Percentiles rank a stretch among this genome's conserved stretches.
Conservation (phyloP, 2,888 invertebrate genomes). For the Latrodectus elegans region DNA sequence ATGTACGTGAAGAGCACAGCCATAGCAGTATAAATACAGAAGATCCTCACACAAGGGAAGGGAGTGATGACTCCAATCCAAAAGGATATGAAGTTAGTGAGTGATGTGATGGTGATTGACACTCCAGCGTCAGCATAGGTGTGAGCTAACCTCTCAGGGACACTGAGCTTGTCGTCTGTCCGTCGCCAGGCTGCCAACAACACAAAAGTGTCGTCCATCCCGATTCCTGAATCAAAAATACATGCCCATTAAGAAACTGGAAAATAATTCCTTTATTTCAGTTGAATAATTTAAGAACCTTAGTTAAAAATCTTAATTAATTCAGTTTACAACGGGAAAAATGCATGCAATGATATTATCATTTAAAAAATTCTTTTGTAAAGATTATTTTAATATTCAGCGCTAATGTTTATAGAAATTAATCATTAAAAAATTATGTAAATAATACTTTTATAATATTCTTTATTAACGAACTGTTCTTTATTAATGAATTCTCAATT, state of each 20-base stretch:
- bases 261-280: too few species aligned
- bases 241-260: background rate
- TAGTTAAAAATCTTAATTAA: too few species aligned
- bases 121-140: constrained; percentile 95
- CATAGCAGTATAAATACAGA: constrained; percentile 95
- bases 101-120: constrained; percentile 94
- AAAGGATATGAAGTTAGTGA: constrained; percentile 82
- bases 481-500: too few species aligned
- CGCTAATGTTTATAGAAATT: too few species aligned
- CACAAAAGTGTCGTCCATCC: constrained; percentile 96
- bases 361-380: too few species aligned
- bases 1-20: constrained; percentile 91
- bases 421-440: too few species aligned
- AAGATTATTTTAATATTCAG: too few species aligned
- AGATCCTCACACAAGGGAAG: constrained; percentile 92
- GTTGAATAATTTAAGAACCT: too few species aligned
- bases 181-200: constrained; percentile 96
- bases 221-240: constrained; percentile 83
- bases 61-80: constrained; percentile 85
- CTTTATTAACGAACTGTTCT: too few species aligned
- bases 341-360: too few species aligned
- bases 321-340: too few species aligned
- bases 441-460: too few species aligned
- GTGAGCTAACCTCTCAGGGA: constrained; percentile 89
- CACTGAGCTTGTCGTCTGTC: constrained; percentile 82